phyloP scores from a whole-genome alignment of 2,797 vertebrate species.

The Trichosurus vulpecula region DNA sequence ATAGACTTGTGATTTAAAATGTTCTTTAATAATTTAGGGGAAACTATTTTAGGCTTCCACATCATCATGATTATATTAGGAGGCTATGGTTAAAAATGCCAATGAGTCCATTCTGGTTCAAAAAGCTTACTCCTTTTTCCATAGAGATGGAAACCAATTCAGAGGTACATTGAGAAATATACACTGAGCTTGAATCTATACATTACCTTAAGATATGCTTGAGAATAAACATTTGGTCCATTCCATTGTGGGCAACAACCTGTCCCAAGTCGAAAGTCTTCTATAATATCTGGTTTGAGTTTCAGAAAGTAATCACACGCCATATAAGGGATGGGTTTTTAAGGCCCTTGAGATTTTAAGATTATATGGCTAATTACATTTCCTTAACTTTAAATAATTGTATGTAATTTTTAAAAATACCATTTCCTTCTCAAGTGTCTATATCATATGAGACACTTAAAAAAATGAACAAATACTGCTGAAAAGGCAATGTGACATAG shows the following conservation, averaged over 20 bases:
- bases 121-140: neutral
- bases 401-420: too few species aligned
- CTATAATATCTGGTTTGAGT: neutral
- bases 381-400: neutral
- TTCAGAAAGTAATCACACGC: neutral
- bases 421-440: too few species aligned
- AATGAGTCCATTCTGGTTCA: neutral
- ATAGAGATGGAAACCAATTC: neutral
- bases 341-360: neutral
- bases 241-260: neutral
- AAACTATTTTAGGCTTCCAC: neutral
- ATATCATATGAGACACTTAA: too few species aligned
- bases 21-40: slow-evolving; percentile 16
- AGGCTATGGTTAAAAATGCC: neutral
- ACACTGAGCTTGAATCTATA: neutral
- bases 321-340: neutral
- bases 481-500: too few species aligned
- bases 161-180: neutral
- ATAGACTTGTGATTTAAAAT: slow-evolving; percentile 1
- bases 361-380: neutral
- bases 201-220: neutral
- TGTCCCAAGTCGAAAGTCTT: neutral
- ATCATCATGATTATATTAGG: neutral
- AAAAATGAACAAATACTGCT: too few species aligned
- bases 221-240: neutral